These are phyloP conservation scores for Cryptops parisi DNA, from an alignment of 2,888 invertebrate species.

Conservation along the genomic window DNA sequence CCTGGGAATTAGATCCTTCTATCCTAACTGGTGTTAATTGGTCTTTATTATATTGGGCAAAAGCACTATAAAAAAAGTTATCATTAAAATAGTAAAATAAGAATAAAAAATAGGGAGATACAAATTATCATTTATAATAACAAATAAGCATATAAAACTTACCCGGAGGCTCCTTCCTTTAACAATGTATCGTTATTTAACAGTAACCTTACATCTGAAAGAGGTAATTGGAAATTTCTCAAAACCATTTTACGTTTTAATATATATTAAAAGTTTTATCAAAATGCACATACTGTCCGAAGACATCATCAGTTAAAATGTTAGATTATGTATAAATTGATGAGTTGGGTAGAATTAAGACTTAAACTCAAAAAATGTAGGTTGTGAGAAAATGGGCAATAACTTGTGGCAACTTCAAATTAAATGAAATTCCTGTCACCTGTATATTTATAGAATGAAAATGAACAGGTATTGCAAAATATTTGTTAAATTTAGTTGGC, in stretches of 20 bases:
- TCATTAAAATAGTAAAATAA: background rate
- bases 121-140: background rate
- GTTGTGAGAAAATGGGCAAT: too few relatives aligned
- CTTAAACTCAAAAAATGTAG: too few relatives aligned
- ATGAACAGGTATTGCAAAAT: too few relatives aligned
- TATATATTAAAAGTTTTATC: too few relatives aligned
- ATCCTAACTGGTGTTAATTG: constrained; percentile 95
- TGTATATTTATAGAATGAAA: too few relatives aligned
- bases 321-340: too few relatives aligned
- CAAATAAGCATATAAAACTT: too few relatives aligned
- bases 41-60: constrained; percentile 98
- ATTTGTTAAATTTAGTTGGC: too few relatives aligned
- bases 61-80: constrained; percentile 43
- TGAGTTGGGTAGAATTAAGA: too few relatives aligned
- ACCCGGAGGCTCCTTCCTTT: constrained; percentile 86
- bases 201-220: constrained; percentile 65
- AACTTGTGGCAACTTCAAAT: too few relatives aligned
- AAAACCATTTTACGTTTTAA: background rate
- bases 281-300: too few relatives aligned
- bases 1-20: constrained; percentile 68
- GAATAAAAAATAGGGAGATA: background rate
- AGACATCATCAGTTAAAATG: background rate
- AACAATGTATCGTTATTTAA: constrained; percentile 90
- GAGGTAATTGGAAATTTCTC: constrained; percentile 14
- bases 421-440: too few relatives aligned